phyloP scores from a whole-genome alignment of 1,140 invertebrate species.

The Papilio machaon region DNA sequence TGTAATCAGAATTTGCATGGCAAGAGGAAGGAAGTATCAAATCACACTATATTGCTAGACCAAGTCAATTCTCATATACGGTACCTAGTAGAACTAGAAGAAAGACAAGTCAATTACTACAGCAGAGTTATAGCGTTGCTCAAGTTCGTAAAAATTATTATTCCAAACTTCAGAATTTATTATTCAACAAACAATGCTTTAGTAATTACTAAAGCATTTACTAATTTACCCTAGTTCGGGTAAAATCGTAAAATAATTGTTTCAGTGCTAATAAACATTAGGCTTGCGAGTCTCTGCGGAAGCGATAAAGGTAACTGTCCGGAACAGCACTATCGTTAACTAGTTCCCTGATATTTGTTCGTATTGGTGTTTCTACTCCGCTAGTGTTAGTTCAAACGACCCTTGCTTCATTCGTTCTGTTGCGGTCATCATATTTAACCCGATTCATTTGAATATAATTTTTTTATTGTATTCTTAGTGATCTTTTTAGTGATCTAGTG shows the following conservation, averaged over 20 bases:
- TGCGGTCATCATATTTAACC: conserved; percentile 44
- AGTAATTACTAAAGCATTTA: not conserved
- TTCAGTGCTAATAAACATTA: conserved; percentile 38
- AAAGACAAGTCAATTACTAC: too few species aligned
- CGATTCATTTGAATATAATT: not conserved
- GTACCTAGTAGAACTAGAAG: too few species aligned
- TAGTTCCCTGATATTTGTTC: conserved; percentile 70
- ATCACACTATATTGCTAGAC: too few species aligned
- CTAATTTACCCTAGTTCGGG: not conserved
- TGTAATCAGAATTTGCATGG: too few species aligned
- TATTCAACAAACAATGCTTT: not conserved
- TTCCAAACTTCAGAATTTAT: not conserved
- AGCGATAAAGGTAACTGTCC: conserved; percentile 65
- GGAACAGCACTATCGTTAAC: conserved; percentile 68
- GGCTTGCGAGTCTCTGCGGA: conserved; percentile 41
- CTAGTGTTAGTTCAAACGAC: conserved; percentile 48
- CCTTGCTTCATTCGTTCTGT: conserved; percentile 36
- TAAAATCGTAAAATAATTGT: conserved; percentile 39
- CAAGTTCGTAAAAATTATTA: not conserved
- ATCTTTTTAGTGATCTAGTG: not conserved
- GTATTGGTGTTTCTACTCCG: conserved; percentile 60
- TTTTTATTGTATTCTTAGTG: not conserved
- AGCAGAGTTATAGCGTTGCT: too few species aligned
- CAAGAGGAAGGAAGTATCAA: too few species aligned
- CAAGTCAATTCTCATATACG: too few species aligned